Evolutionary conservation across 2,113 vertebrate species (phyloP).

Genomic region (Myotis yumanensis): DNA sequence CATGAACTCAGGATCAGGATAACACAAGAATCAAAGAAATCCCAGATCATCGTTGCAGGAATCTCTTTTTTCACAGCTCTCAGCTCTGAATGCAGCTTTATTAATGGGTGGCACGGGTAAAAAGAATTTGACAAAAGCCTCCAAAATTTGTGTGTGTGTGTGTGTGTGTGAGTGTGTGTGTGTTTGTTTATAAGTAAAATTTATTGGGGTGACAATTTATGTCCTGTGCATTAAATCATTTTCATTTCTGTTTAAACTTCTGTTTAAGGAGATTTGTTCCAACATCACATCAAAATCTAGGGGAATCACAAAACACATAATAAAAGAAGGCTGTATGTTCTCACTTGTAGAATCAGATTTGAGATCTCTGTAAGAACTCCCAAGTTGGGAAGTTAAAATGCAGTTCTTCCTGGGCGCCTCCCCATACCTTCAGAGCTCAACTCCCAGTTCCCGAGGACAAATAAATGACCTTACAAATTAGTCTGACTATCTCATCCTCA

Average conservation of each 20-base stretch:
- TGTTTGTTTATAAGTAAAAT: not conserved
- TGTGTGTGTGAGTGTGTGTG: not conserved
- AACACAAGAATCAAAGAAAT: not conserved
- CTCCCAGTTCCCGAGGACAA: not conserved
- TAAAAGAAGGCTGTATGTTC: not conserved
- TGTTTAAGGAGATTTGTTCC: not conserved
- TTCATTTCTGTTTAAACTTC: conserved; percentile 31
- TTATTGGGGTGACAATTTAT: not conserved
- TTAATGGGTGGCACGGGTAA: not conserved
- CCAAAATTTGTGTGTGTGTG: not conserved
- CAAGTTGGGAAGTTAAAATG: not conserved
- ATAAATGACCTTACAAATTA: conserved; percentile 66
- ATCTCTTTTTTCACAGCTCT: not conserved
- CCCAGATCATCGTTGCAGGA: not conserved
- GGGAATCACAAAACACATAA: not conserved
- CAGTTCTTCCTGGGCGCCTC: not conserved
- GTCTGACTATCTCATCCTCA: conserved; percentile 41
- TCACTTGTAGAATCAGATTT: not conserved
- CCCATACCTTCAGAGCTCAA: not conserved
- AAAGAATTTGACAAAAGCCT: not conserved
- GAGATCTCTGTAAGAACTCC: conserved; percentile 4
- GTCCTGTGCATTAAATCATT: not conserved
- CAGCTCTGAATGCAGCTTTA: not conserved
- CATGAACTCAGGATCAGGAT: not conserved
- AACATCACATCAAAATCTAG: conserved; percentile 12